phyloP scores from a whole-genome alignment of 2,113 vertebrate species.

The Panthera tigris region DNA sequence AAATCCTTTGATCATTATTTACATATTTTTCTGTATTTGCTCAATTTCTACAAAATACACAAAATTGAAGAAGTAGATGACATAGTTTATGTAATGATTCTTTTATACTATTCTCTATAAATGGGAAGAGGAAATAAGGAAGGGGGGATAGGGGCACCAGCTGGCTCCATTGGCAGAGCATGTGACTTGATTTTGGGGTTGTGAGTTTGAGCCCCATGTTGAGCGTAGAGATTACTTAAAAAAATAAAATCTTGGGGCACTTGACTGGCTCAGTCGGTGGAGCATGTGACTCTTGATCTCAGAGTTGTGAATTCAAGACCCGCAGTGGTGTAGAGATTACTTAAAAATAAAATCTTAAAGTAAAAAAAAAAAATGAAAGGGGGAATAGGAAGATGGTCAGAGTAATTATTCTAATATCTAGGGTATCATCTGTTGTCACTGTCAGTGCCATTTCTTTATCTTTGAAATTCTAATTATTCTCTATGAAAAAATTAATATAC shows the following conservation, averaged over 20 bases:
- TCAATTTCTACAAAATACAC: conserved; percentile 41
- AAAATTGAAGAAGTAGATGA: neutral
- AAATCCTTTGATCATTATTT: neutral
- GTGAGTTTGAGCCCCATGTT: too few species aligned
- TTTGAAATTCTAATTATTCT: conserved; percentile 37
- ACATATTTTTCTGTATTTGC: neutral
- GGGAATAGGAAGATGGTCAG: neutral
- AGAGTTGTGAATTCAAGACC: neutral
- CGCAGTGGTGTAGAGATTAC: neutral
- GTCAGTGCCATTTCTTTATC: conserved; percentile 16
- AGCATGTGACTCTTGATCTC: neutral
- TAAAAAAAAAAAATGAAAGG: neutral
- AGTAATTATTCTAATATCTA: conserved; percentile 25
- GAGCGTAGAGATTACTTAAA: too few species aligned
- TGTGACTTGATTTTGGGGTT: too few species aligned
- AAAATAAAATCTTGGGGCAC: too few species aligned
- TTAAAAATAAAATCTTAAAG: neutral
- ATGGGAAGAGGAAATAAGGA: neutral
- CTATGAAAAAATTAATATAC: conserved; percentile 31
- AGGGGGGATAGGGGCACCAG: neutral
- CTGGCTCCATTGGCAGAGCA: neutral
- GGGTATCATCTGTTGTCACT: neutral
- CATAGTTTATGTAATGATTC: neutral
- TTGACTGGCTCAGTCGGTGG: neutral
- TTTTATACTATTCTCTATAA: neutral